These are phyloP conservation scores for Orussus abietinus DNA, from an alignment of 1,140 invertebrate genomes.

Conservation along the genomic window DNA sequence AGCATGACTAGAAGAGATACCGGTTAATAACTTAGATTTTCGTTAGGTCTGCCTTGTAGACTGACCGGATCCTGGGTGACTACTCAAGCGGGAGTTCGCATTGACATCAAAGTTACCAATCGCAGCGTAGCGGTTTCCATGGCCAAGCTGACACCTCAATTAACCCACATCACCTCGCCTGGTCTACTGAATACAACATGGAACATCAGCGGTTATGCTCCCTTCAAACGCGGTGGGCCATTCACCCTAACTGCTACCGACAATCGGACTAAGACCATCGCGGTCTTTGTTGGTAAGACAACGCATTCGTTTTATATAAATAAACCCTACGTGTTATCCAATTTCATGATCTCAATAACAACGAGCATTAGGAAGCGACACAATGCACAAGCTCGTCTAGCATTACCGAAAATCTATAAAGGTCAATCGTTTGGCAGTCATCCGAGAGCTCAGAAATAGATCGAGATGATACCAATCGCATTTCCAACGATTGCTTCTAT, in stretches of 20 bases:
- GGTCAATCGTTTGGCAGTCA: too few relatives aligned
- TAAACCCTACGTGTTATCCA: not conserved
- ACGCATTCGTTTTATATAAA: not conserved
- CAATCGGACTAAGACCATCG: slow-evolving; percentile 28
- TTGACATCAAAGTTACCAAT: slow-evolving; percentile 32
- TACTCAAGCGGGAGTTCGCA: slow-evolving; percentile 25
- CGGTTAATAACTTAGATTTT: too few relatives aligned
- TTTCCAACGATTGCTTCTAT: too few relatives aligned
- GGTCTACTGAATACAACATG: slow-evolving; percentile 27
- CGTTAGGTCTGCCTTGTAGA: slow-evolving; percentile 32
- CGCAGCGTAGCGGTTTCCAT: slow-evolving; percentile 24
- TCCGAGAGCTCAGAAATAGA: too few relatives aligned
- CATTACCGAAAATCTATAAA: too few relatives aligned
- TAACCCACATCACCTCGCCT: slow-evolving; percentile 10
- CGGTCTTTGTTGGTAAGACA: slow-evolving; percentile 32
- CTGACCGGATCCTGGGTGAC: slow-evolving; percentile 35
- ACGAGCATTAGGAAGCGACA: too few relatives aligned
- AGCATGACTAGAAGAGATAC: slow-evolving; percentile 20
- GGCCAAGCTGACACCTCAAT: slow-evolving; percentile 13
- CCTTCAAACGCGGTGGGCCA: slow-evolving; percentile 27
- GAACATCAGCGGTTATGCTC: slow-evolving; percentile 30
- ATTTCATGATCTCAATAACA: too few relatives aligned
- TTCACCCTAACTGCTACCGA: slow-evolving; percentile 29
- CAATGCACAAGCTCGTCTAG: too few relatives aligned
- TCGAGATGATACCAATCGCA: too few relatives aligned